Evolutionary conservation across 2,797 vertebrate species (phyloP).

Genomic region (Eulemur mongoz): DNA sequence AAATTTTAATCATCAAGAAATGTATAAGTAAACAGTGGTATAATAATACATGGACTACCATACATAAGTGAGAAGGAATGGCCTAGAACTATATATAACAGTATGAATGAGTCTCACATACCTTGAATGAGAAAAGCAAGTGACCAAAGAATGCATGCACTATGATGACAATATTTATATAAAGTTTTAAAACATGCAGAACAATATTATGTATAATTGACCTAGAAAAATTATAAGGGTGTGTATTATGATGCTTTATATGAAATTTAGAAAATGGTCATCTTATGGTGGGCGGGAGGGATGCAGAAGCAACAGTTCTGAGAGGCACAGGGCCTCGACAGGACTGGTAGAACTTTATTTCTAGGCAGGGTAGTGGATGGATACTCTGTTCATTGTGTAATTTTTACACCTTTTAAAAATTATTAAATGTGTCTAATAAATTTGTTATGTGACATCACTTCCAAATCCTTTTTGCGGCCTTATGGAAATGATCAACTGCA

Average conservation of each 20-base stretch:
- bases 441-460: background rate
- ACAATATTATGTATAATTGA: background rate
- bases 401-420: background rate
- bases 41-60: background rate
- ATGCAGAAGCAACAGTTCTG: background rate
- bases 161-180: background rate
- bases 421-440: background rate
- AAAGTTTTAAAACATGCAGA: background rate
- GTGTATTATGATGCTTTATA: background rate
- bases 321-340: background rate
- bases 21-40: background rate
- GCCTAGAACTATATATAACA: background rate
- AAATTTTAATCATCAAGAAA: background rate
- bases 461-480: background rate
- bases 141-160: background rate
- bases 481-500: background rate
- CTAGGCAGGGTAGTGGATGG: no score
- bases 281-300: background rate
- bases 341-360: background rate
- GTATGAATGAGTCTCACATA: background rate
- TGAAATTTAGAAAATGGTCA: background rate
- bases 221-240: background rate
- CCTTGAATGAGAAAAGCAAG: background rate
- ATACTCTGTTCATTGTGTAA: background rate
- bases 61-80: background rate